Base-by-base conservation (phyloP, 2,888 invertebrate species). In the Athrips mouffetella region DNA sequence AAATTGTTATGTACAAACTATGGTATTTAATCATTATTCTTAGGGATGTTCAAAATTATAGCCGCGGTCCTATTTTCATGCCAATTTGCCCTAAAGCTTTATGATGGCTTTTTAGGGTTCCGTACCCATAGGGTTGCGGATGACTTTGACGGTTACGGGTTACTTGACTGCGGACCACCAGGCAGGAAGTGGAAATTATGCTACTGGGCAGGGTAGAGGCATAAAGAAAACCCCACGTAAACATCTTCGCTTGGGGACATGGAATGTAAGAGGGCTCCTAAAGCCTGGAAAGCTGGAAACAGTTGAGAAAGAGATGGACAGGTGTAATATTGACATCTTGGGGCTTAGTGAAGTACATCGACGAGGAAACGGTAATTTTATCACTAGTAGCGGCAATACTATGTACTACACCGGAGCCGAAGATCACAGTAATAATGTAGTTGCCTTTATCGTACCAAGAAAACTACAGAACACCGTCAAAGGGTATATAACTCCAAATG, bases 261-360 rank as follows among this genome's bases (percentile, higher is more conserved):
- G 53, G 57, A 57, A 59, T 47, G 51, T 53, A 6, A 45, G 47
- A 23, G 55, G 54, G 10, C 31, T 59, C 53, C 57, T n/a, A 13
- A 30, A 0, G n/a, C n/a, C n/a, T n/a, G n/a, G n/a, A n/a, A n/a
- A n/a, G n/a, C n/a, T n/a, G n/a, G n/a, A n/a, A n/a, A n/a, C n/a
- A n/a, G n/a, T n/a, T 16, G 54, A 57, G 20, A 11, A 11, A 11
- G 58, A 60, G 44, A n/a, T 56, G 11, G 21, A 10, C 13, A 37
- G 54, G 21, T 50, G 51, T 18, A 29, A 27, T 3, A 1, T 55
- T 1, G 49, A 16, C n/a, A 50, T 55, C 11, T 55, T 51, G 20
- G 57, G 60, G 1, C 13, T 52, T n/a, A 51, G 52, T 25, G 56
- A 58, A 39, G 55, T 54, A 0, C 58, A 61, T 16, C 57, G 58